Evolutionary conservation across 2,113 vertebrate genomes (phyloP).

Genomic region (Sylvilagus bachmani): DNA sequence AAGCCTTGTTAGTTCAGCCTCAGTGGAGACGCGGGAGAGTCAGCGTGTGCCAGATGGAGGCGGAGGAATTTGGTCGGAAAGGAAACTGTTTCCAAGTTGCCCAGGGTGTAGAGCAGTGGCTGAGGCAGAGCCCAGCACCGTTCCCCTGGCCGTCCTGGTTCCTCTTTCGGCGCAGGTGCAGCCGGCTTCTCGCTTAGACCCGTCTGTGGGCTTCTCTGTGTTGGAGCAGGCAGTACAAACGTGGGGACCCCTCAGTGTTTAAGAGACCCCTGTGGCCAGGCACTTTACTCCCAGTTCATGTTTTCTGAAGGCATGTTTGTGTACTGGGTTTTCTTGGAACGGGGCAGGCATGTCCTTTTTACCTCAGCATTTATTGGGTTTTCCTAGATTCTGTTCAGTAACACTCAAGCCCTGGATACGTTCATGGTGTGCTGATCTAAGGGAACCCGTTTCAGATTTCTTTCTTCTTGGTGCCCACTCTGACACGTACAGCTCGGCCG

Average conservation of each 20-base stretch:
- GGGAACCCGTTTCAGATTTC: not conserved
- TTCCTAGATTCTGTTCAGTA: constrained; percentile 52
- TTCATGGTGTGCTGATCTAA: not conserved
- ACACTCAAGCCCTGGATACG: not conserved
- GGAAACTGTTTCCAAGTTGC: constrained; percentile 21
- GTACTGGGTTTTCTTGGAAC: constrained; percentile 45
- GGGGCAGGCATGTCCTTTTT: not conserved
- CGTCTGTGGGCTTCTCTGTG: not conserved
- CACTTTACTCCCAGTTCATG: not conserved
- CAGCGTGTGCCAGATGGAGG: not conserved
- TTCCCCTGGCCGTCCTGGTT: not conserved
- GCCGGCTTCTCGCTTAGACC: not conserved
- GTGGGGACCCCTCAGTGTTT: not conserved
- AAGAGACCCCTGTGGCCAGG: not conserved
- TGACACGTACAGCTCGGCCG: not conserved
- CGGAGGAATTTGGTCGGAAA: not conserved
- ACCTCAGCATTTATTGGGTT: not conserved
- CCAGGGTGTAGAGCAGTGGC: not conserved
- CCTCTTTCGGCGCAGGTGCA: not conserved
- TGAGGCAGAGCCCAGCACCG: not conserved
- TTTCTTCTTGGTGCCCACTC: not conserved
- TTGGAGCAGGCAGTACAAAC: not conserved
- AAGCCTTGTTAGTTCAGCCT: constrained; percentile 65
- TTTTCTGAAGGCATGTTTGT: constrained; percentile 54
- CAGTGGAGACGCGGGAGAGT: not conserved